Conservation (phyloP, 2,113 vertebrate species). For the Microtus oregoni region DNA sequence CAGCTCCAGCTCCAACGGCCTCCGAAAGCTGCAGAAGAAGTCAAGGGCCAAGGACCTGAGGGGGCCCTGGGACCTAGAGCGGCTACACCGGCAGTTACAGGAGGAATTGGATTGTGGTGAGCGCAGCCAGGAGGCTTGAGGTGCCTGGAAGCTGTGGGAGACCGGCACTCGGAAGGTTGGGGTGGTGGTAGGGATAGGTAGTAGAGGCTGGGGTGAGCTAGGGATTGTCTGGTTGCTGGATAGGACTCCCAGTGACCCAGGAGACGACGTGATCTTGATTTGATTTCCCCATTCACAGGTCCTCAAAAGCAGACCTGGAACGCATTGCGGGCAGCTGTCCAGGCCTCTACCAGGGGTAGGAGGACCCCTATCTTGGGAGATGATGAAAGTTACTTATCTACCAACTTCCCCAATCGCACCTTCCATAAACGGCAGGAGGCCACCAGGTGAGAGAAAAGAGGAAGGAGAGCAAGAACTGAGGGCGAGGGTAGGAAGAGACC, state of each 20-base stretch:
- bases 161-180: neutral
- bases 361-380: neutral
- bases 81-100: constrained; percentile 49
- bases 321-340: neutral
- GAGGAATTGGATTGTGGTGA: constrained; percentile 63
- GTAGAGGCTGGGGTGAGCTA: neutral
- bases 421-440: constrained; percentile 80
- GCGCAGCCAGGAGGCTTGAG: neutral
- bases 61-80: constrained; percentile 49
- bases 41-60: neutral
- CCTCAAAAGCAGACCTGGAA: constrained; percentile 52
- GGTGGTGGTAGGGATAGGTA: neutral
- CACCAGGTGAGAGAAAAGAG: constrained; percentile 73
- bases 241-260: rapidly evolving
- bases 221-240: neutral
- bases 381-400: neutral
- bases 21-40: neutral
- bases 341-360: neutral
- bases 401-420: constrained; percentile 66
- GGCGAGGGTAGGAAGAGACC: neutral
- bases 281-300: neutral
- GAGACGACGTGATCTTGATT: neutral
- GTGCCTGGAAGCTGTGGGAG: neutral
- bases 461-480: neutral
- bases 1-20: neutral